These are phyloP conservation scores for Odontocolon sp. DNA, from an alignment of 2,888 invertebrate genomes.

Conservation along the genomic window DNA sequence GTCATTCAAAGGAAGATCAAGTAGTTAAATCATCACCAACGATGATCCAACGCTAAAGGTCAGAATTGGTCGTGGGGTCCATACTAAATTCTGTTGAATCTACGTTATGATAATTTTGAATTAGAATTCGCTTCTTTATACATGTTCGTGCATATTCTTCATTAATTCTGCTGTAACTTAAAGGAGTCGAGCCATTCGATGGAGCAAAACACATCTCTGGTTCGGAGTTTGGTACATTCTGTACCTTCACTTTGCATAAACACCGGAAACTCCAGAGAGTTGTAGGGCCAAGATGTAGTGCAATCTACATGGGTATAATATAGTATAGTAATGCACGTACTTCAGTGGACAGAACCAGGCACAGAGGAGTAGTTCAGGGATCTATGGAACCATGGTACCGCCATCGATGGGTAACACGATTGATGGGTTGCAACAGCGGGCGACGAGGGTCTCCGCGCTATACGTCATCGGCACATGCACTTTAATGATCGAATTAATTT, in stretches of 20 bases:
- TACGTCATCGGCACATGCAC: slow-evolving; percentile 51
- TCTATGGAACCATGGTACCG: neutral
- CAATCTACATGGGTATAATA: neutral
- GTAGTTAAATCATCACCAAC: no score
- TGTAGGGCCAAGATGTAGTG: neutral
- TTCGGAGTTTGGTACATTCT: no score
- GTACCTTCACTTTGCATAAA: neutral
- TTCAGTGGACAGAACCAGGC: neutral
- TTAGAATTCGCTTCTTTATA: no score
- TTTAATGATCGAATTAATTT: slow-evolving; percentile 55
- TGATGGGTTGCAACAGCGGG: slow-evolving; percentile 47
- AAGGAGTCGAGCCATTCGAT: no score
- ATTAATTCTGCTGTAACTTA: no score
- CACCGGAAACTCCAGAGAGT: neutral
- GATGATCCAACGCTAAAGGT: no score
- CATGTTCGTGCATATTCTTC: no score
- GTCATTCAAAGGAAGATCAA: no score
- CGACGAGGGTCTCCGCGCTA: slow-evolving; percentile 19
- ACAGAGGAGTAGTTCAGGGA: slow-evolving; percentile 18
- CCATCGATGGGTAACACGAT: slow-evolving; percentile 44
- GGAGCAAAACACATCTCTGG: no score
- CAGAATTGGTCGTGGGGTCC: no score
- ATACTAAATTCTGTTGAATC: no score
- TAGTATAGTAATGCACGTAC: slow-evolving; percentile 10
- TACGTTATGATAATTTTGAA: no score